Percentiles rank a stretch among this genome's conserved stretches.
phyloP scores from a whole-genome alignment of 2,797 vertebrate genomes.

The Diglossa cyanea region DNA sequence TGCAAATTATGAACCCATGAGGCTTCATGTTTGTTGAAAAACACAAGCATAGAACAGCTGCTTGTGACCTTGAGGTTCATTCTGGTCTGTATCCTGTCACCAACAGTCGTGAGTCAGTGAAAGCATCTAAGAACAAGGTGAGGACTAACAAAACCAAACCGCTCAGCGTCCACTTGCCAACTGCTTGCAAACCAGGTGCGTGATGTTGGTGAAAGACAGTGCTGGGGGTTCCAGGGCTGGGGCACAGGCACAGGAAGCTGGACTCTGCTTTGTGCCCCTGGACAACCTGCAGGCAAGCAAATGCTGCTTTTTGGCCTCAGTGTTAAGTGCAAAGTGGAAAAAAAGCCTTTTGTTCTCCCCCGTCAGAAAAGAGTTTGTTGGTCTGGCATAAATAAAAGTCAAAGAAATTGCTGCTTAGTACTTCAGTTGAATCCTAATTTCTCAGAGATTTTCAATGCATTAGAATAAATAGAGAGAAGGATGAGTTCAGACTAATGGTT shows the following conservation, averaged over 20 bases:
- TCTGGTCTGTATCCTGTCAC: not conserved
- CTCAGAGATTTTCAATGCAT: not conserved
- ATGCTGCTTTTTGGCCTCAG: not conserved
- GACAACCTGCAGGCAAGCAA: rapidly evolving
- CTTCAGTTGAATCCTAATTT: not conserved
- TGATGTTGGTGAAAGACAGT: not conserved
- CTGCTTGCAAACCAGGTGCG: not conserved
- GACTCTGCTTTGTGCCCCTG: not conserved
- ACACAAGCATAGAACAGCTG: not conserved
- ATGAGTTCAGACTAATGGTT: rapidly evolving
- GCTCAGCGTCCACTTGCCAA: rapidly evolving
- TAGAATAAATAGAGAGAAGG: not conserved
- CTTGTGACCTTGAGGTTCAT: not conserved
- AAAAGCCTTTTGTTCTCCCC: not conserved
- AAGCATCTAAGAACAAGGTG: not conserved
- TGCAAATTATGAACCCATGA: rapidly evolving
- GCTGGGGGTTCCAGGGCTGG: too few relatives aligned
- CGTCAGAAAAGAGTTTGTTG: rapidly evolving
- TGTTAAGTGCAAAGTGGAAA: rapidly evolving
- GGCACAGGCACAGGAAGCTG: not conserved
- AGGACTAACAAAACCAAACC: not conserved
- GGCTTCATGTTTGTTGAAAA: not conserved
- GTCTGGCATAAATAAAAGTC: not conserved
- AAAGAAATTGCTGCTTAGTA: not conserved
- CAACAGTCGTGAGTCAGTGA: rapidly evolving